Base-by-base conservation (phyloP, 2,113 vertebrate species). In the Trachemys scripta region DNA sequence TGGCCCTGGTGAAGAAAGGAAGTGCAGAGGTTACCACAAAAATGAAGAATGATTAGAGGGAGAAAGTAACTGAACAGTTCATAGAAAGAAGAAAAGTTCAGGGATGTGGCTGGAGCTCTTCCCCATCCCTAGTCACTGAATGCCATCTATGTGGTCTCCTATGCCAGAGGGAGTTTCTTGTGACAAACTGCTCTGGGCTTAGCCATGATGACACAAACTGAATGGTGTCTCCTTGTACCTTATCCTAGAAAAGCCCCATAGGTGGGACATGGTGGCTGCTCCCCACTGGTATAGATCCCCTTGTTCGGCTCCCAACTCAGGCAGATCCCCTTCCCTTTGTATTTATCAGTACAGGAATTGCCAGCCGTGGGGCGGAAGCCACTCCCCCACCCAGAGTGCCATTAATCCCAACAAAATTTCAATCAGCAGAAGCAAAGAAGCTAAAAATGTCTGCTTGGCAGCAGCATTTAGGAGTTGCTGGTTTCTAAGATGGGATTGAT, bases 371-470 rank as follows among this genome's bases (percentile, higher is more conserved):
- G 50, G 78, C 1, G 56, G 82, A 83, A 90, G 19, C 56, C 90
- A 82, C 92, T 93, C 95, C 94, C 65, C 53, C 96, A 95, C 97
- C 97, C 96, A 94, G 95, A 93, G 90, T 14, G 17, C 96, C 94
- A 91, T 42, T 90, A 95, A 97, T 89, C 96, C 98, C 96, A 93
- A 92, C 42, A 83, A 88, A 97, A 98, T 94, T 94, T 96, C 97
- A 95, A 3, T 91, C 97, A 91, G 1, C 95, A 49, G 54, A 97
- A 93, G 96, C 94, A 81, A 94, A 95, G 96, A 42, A 96, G 57
- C 92, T 89, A 90, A 95, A 51, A 94, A 93, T 97, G 93, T 93
- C 94, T 94, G 90, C 93, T 97, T 95, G 97, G 97, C 98, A 98
- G 96, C 87, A 59, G 50, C n/a, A 69, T 91, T 78, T 97, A 4